Percentiles rank a stretch among this genome's conserved stretches.
These are phyloP conservation scores for Poeciliopsis retropinna DNA, from an alignment of 2,113 vertebrate species.

Conservation along the genomic window DNA sequence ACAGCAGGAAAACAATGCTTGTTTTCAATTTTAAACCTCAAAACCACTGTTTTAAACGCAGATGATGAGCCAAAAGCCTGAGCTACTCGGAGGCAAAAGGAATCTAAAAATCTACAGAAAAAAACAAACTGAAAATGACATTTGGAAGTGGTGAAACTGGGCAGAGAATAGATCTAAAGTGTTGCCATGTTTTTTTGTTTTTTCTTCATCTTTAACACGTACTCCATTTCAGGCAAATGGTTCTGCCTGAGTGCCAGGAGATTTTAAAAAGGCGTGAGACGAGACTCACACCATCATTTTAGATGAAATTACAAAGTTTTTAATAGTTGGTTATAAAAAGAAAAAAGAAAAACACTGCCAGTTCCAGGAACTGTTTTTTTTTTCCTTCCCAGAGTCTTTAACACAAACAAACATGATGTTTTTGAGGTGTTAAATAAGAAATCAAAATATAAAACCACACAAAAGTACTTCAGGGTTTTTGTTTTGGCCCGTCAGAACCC, in stretches of 20 bases:
- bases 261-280: constrained; percentile 45
- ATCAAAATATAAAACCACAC: background rate
- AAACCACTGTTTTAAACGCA: background rate
- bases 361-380: background rate
- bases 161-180: constrained; percentile 3
- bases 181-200: constrained; percentile 4
- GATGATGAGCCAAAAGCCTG: background rate
- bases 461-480: no score
- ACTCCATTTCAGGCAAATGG: constrained; percentile 17
- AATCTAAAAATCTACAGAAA: background rate
- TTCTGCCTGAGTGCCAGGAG: constrained; percentile 32
- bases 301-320: constrained; percentile 48
- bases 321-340: constrained; percentile 16
- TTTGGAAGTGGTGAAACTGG: background rate
- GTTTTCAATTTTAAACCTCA: background rate
- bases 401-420: background rate
- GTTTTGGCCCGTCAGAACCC: background rate
- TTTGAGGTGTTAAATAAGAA: background rate
- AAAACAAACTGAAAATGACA: constrained; percentile 11
- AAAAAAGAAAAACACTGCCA: background rate
- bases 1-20: background rate
- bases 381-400: background rate
- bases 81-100: background rate
- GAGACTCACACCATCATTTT: constrained; percentile 32
- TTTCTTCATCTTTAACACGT: constrained; percentile 16